phyloP scores from a whole-genome alignment of 2,113 vertebrate genomes.

The Hemicordylus capensis region DNA sequence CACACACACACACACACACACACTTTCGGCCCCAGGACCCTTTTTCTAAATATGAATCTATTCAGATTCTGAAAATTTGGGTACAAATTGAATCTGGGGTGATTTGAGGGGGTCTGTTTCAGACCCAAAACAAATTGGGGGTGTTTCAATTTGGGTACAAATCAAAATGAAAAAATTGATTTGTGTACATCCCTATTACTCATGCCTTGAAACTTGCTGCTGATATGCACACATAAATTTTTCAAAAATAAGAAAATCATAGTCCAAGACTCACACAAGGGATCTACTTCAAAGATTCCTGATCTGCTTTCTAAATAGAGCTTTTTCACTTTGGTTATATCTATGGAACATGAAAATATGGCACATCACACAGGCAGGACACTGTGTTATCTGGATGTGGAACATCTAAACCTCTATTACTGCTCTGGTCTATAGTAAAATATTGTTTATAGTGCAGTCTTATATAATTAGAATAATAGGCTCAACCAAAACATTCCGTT shows the following conservation, averaged over 20 bases:
- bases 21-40: no score
- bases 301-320: background rate
- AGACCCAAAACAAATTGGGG: no score
- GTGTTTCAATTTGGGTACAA: no score
- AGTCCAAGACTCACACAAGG: background rate
- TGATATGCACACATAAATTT: background rate
- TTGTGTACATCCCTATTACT: no score
- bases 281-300: background rate
- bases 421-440: background rate
- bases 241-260: background rate
- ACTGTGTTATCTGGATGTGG: background rate
- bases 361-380: background rate
- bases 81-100: no score
- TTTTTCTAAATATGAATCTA: no score
- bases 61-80: no score
- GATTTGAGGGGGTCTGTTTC: no score
- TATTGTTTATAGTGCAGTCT: background rate
- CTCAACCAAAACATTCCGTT: background rate
- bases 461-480: background rate
- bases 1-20: no score
- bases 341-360: background rate
- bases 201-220: background rate
- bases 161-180: no score
- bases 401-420: background rate
- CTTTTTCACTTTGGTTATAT: background rate